These are phyloP conservation scores for Gordius sp. DNA, from an alignment of 2,888 invertebrate species.

Conservation along the genomic window DNA sequence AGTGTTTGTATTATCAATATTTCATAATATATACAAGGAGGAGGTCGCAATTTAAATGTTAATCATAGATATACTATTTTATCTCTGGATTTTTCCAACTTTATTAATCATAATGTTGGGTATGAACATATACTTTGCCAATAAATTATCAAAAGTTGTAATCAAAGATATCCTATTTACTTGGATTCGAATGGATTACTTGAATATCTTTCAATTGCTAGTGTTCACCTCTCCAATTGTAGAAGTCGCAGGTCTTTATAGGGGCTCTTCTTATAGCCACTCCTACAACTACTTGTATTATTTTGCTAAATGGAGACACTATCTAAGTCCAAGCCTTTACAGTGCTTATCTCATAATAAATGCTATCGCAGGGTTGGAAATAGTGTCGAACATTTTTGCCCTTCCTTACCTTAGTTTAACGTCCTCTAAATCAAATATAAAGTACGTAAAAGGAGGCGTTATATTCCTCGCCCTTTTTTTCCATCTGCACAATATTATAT, in stretches of 20 bases:
- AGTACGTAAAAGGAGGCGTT: background rate
- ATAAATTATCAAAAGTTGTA: too few species aligned
- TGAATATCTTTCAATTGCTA: background rate
- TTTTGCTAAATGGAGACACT: constrained; percentile 1
- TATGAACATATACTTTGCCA: too few species aligned
- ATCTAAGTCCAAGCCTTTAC: background rate
- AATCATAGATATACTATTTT: too few species aligned
- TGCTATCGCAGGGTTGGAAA: background rate
- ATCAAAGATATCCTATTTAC: too few species aligned
- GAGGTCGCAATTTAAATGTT: too few species aligned
- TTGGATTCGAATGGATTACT: background rate
- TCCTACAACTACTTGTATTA: background rate
- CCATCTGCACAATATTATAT: background rate
- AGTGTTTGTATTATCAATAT: too few species aligned
- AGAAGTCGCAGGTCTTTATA: background rate
- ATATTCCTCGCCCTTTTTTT: background rate
- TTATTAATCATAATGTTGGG: too few species aligned
- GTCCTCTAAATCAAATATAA: background rate
- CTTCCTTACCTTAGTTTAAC: background rate
- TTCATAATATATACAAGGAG: too few species aligned
- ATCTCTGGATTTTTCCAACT: too few species aligned
- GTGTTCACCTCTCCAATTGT: background rate
- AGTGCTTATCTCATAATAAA: background rate
- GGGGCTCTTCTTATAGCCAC: background rate
- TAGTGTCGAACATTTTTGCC: background rate